phyloP scores from a whole-genome alignment of 1,140 invertebrate species.

The Drosophila biarmipes region DNA sequence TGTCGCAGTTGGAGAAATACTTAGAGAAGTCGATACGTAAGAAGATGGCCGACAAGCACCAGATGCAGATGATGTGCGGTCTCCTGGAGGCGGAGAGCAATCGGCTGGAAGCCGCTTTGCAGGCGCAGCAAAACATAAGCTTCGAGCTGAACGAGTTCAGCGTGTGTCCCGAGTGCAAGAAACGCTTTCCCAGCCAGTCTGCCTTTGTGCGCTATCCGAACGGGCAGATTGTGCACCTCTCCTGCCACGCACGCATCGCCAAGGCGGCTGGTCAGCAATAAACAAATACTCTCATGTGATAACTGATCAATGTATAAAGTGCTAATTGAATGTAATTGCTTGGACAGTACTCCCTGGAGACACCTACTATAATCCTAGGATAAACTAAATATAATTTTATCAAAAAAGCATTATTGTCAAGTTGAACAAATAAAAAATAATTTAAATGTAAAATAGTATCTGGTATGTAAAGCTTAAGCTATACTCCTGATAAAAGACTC shows the following conservation, averaged over 20 bases:
- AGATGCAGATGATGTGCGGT: conserved; percentile 91
- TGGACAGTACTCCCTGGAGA: too few relatives aligned
- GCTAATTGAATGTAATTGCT: neutral
- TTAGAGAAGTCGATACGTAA: conserved; percentile 91
- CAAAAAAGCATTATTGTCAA: too few relatives aligned
- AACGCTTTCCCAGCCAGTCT: conserved; percentile 95
- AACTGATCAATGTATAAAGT: conserved; percentile 7
- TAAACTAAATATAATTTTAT: neutral
- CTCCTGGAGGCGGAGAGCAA: conserved; percentile 93
- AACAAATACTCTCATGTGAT: conserved; percentile 30
- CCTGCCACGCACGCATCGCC: conserved; percentile 87
- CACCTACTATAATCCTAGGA: too few relatives aligned
- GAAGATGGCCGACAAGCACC: conserved; percentile 89
- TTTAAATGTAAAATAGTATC: neutral
- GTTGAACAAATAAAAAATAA: neutral
- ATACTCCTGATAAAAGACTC: neutral
- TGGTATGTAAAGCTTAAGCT: too few relatives aligned
- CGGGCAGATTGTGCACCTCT: conserved; percentile 96
- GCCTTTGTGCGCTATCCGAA: conserved; percentile 96
- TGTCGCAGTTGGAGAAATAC: conserved; percentile 90
- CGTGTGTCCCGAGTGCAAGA: conserved; percentile 95
- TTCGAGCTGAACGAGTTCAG: conserved; percentile 94
- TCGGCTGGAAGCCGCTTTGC: conserved; percentile 91
- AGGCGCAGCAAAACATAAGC: conserved; percentile 92
- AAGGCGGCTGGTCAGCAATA: conserved; percentile 41